Percentiles rank a stretch among this genome's conserved stretches.
Evolutionary conservation across 2,113 vertebrate species (phyloP).

Genomic region (Sclerurus mexicanus): DNA sequence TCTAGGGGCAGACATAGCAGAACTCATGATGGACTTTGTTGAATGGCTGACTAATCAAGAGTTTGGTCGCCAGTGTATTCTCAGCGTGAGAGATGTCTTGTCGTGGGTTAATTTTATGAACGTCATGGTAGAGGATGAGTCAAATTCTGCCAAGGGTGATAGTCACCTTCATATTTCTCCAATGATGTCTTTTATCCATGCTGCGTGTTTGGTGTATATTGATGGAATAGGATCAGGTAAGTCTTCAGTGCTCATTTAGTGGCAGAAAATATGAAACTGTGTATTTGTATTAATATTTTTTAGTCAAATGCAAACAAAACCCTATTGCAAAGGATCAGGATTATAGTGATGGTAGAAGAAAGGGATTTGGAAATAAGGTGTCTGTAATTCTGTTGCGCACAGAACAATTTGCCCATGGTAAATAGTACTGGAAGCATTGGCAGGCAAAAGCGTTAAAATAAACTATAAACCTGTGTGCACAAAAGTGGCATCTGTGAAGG

Average conservation of each 20-base stretch:
- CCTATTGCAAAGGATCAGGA: neutral
- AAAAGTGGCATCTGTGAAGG: neutral
- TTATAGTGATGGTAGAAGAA: neutral
- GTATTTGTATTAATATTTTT: neutral
- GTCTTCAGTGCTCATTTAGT: neutral
- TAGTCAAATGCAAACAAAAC: neutral
- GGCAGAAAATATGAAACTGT: neutral
- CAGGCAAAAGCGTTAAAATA: neutral
- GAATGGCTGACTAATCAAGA: slow-evolving; percentile 91
- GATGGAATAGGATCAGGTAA: slow-evolving; percentile 95
- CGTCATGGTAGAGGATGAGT: slow-evolving; percentile 71
- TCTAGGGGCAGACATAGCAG: slow-evolving; percentile 84
- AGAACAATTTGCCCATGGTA: neutral
- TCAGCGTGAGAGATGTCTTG: slow-evolving; percentile 90
- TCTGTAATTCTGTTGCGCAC: neutral
- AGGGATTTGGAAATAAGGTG: fast-evolving
- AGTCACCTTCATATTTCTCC: slow-evolving; percentile 65
- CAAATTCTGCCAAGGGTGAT: slow-evolving; percentile 3
- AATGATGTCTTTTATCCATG: slow-evolving; percentile 87
- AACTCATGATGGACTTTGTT: slow-evolving; percentile 93
- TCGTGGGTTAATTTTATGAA: slow-evolving; percentile 96
- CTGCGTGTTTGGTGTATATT: slow-evolving; percentile 91
- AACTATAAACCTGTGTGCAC: neutral
- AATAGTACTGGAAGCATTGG: neutral
- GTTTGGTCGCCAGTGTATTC: slow-evolving; percentile 88